phyloP scores from a whole-genome alignment of 2,888 invertebrate genomes.

The Cryptus viduatorius region DNA sequence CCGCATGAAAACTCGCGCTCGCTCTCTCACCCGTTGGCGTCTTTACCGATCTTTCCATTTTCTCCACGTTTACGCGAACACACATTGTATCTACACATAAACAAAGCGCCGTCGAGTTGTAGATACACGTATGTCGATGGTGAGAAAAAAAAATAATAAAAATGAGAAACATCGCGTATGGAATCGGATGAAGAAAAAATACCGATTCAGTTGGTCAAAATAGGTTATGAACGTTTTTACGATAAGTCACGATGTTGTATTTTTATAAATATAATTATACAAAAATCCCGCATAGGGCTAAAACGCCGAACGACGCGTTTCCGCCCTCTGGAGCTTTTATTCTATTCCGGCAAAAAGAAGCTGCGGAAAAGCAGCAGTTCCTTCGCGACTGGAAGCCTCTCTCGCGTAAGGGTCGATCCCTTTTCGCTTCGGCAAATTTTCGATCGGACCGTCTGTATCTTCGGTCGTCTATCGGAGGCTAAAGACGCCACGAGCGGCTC shows the following conservation, averaged over 20 bases:
- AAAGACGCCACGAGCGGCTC: not conserved
- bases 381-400: not conserved
- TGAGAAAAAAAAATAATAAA: not conserved
- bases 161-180: not conserved
- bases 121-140: not conserved
- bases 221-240: not conserved
- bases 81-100: constrained; percentile 2
- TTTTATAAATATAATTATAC: too few species aligned
- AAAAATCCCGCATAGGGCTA: too few species aligned
- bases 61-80: constrained; percentile 2
- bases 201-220: not conserved
- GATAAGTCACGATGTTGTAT: too few species aligned
- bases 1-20: constrained; percentile 19
- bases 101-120: not conserved
- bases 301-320: too few species aligned
- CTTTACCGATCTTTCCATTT: constrained; percentile 20
- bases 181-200: not conserved
- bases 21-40: not conserved
- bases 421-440: constrained; percentile 25
- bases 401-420: constrained; percentile 22
- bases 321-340: not conserved
- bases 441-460: constrained; percentile 41
- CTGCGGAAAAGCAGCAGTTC: not conserved
- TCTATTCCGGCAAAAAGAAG: not conserved
- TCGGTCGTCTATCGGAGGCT: not conserved